Percentiles rank a stretch among this genome's conserved stretches.
Conservation (phyloP, 35 echinoderm and acorn worm species). For the Apostichopus californicus region DNA sequence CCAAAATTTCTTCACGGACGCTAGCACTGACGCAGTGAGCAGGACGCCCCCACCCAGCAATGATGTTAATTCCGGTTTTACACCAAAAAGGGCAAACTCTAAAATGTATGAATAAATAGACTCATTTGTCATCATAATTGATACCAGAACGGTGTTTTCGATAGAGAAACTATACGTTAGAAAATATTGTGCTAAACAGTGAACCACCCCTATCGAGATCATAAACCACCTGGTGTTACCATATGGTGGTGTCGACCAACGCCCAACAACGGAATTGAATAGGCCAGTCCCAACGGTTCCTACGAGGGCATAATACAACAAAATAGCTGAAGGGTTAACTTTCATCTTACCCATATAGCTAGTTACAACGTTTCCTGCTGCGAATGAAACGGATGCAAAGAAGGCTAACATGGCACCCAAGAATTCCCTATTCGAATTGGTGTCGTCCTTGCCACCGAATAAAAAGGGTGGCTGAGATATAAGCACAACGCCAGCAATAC, state of each 20-base stretch:
- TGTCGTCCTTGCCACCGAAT: neutral
- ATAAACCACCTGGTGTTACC: neutral
- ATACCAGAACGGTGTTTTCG: neutral
- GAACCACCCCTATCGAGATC: neutral
- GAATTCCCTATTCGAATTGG: neutral
- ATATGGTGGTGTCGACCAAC: neutral
- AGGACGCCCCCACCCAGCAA: neutral
- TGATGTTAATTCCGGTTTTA: neutral
- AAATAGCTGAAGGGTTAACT: neutral
- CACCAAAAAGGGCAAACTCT: neutral
- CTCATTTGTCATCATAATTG: constrained; percentile 18
- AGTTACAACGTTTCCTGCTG: neutral
- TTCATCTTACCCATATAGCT: constrained; percentile 23
- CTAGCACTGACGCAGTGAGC: neutral
- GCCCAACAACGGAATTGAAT: neutral
- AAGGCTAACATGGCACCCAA: constrained; percentile 2
- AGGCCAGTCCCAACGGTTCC: neutral
- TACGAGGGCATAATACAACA: neutral
- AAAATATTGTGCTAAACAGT: constrained; percentile 29
- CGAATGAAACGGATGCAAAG: neutral
- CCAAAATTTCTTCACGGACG: constrained; percentile 6
- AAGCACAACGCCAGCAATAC: neutral
- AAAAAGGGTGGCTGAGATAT: constrained; percentile 16
- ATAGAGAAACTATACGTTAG: constrained; percentile 23
- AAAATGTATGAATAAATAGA: constrained; percentile 4